Evolutionary conservation across 2,888 invertebrate genomes (phyloP).

Genomic region (Limnephilus marmoratus): DNA sequence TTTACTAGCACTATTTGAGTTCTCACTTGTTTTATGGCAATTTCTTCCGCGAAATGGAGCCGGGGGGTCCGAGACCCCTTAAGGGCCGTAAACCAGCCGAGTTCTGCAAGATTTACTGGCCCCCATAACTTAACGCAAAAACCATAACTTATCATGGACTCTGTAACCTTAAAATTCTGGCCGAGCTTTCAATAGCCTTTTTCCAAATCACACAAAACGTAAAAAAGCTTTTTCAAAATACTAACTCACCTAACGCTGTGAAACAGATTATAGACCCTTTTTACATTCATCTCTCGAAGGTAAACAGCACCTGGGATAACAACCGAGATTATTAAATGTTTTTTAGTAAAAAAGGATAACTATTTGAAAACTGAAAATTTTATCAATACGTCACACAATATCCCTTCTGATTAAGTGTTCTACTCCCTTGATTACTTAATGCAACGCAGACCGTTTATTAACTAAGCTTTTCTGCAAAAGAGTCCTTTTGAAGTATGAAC

Average conservation of each 20-base stretch:
- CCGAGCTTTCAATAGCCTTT: not conserved
- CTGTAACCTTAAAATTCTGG: slow-evolving; percentile 32
- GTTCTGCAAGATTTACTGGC: slow-evolving; percentile 60
- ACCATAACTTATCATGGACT: slow-evolving; percentile 24
- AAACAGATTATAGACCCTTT: not conserved
- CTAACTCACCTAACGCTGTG: not conserved
- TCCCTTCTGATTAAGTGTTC: not conserved
- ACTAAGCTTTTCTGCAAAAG: not conserved
- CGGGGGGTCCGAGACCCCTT: slow-evolving; percentile 50
- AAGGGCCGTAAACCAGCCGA: slow-evolving; percentile 50
- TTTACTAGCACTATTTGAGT: slow-evolving; percentile 31
- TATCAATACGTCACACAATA: not conserved
- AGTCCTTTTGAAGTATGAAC: not conserved
- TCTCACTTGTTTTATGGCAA: slow-evolving; percentile 57
- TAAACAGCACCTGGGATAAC: not conserved
- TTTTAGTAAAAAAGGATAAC: not conserved
- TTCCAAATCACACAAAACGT: not conserved
- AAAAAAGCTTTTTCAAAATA: not conserved
- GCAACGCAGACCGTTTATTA: not conserved
- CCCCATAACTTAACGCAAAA: slow-evolving; percentile 49
- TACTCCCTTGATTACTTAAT: not conserved
- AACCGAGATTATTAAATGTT: not conserved
- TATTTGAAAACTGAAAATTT: not conserved
- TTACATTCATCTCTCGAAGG: not conserved
- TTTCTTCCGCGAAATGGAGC: slow-evolving; percentile 55